A percentile compares a stretch with the other conserved stretches of the same genome.
Conservation (phyloP, 2,888 invertebrate species). For the Heliconius erato region DNA sequence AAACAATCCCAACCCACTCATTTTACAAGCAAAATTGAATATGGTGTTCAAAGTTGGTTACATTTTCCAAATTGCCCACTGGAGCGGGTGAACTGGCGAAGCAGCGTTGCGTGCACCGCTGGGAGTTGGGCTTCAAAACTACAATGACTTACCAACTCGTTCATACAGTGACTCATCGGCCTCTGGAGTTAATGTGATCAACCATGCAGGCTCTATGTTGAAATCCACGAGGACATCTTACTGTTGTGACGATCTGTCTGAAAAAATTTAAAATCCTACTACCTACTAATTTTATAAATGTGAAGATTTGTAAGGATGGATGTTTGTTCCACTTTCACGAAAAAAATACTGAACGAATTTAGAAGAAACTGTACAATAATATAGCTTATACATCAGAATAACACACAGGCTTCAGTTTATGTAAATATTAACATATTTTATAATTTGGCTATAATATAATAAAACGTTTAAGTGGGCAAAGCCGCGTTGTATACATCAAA, state of each 20-base stretch:
- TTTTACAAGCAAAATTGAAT: conserved; percentile 46
- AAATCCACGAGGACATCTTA: conserved; percentile 28
- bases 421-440: too few relatives aligned
- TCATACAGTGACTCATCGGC: conserved; percentile 67
- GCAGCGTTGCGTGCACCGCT: conserved; percentile 72
- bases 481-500: too few relatives aligned
- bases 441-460: too few relatives aligned
- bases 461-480: too few relatives aligned
- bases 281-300: too few relatives aligned
- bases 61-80: conserved; percentile 73
- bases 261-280: too few relatives aligned
- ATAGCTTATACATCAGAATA: too few relatives aligned
- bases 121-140: conserved; percentile 64
- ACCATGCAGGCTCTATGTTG: conserved; percentile 57
- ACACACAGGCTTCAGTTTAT: too few relatives aligned
- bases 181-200: conserved; percentile 67
- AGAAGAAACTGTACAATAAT: too few relatives aligned
- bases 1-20: conserved; percentile 26
- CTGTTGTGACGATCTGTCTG: not conserved
- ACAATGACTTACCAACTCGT: conserved; percentile 59
- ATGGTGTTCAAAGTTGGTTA: conserved; percentile 53
- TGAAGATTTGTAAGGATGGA: too few relatives aligned
- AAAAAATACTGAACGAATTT: too few relatives aligned
- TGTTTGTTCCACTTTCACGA: too few relatives aligned
- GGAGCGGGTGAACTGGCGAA: conserved; percentile 76